Evolutionary conservation across 1,140 invertebrate species (phyloP), one percentile per base, ranked within the genome.

Genomic region (Dreissena rostriformis): DNA sequence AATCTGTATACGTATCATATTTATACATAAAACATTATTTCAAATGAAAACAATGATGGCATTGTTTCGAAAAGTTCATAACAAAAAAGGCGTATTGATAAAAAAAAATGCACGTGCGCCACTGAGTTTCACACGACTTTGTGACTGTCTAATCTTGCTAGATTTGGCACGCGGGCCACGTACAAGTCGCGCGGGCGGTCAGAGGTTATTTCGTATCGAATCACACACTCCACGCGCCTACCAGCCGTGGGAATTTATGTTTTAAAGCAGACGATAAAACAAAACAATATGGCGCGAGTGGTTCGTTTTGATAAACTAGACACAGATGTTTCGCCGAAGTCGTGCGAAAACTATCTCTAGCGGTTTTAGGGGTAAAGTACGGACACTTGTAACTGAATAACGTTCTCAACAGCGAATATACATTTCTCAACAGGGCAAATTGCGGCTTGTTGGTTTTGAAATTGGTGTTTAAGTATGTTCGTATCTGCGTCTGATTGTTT

Each of bases 141-240:
- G 17, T 24, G 71, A 22, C 71, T 29, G 49, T 49, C 51, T 49
- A 2, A 52, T 22, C 71, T 49, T 7, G 17, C 49, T n/a, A n/a
- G n/a, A 52, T 67, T 68, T n/a, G 57, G 22, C 61, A 28, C 24
- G 26, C 28, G 61, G 66, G 66, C 22, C 78, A 70, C 68, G 12
- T 15, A 61, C 28, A 67, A 71, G 66, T 81, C 78, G 61, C 78
- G 78, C 78, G 78, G 68, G 66, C 10, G 66, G 78, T 72, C 52
- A 81, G n/a, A 61, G 66, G 78, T 81, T 52, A 26, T n/a, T 28
- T 19, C 39, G 28, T 81, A 81, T 81, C 78, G 52, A 19, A 81
- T 81, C 78, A 63, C 78, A 39, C 61, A 68, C 53, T 63, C 67
- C 78, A 81, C 78, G 78, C 78, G 78, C 78, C 78, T 57, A 67